These are phyloP conservation scores for Takifugu bimaculatus DNA, from an alignment of 2,113 vertebrate species.

Conservation along the genomic window DNA sequence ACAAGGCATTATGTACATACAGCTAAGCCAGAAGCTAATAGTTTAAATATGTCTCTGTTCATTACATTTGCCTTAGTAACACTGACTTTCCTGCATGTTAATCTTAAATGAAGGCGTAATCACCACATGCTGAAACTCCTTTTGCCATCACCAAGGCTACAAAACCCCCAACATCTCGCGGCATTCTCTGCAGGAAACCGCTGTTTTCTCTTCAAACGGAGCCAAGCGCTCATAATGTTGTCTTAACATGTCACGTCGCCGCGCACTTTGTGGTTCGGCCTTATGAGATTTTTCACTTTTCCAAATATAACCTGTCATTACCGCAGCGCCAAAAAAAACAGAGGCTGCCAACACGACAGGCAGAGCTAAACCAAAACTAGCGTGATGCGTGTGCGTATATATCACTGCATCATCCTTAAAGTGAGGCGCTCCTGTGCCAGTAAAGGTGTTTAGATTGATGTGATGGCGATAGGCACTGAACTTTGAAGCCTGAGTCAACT, in stretches of 20 bases:
- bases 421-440: neutral
- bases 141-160: neutral
- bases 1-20: too few species aligned
- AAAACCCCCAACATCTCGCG: constrained; percentile 2
- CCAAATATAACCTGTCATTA: constrained; percentile 12
- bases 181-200: constrained; percentile 2
- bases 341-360: neutral
- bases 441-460: constrained; percentile 3
- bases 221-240: constrained; percentile 5
- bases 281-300: constrained; percentile 8
- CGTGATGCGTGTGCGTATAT: neutral
- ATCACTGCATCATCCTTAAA: neutral
- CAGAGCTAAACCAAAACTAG: constrained; percentile 1
- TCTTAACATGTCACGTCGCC: constrained; percentile 9
- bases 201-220: neutral
- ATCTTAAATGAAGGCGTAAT: neutral
- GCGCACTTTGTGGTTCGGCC: neutral
- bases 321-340: neutral
- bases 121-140: neutral
- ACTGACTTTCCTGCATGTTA: too few species aligned
- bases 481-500: constrained; percentile 35
- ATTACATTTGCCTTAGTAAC: too few species aligned
- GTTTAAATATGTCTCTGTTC: too few species aligned
- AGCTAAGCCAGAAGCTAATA: too few species aligned
- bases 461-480: constrained; percentile 14